These are phyloP conservation scores for Madoqua kirkii DNA, from an alignment of 2,113 vertebrate species.

Conservation along the genomic window DNA sequence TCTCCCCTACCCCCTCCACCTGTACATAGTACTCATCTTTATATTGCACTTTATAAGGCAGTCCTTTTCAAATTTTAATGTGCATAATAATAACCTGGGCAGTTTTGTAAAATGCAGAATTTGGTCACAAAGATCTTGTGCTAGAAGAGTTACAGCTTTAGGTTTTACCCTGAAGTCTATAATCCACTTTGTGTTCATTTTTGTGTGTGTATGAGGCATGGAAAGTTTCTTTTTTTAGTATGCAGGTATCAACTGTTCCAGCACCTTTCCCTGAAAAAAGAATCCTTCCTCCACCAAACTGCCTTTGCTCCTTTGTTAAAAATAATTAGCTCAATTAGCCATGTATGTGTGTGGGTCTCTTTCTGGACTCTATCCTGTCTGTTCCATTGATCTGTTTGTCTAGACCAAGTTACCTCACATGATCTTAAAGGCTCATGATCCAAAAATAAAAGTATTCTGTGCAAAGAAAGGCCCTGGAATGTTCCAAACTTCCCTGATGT, in stretches of 20 bases:
- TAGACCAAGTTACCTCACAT: not conserved
- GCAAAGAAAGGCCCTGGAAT: not conserved
- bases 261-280: not conserved
- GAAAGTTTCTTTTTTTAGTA: not conserved
- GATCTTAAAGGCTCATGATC: not conserved
- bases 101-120: not conserved
- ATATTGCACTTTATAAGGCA: not conserved
- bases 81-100: not conserved
- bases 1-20: not conserved
- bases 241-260: not conserved
- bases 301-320: not conserved
- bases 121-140: not conserved
- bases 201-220: not conserved
- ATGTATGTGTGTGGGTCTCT: not conserved
- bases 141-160: not conserved
- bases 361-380: not conserved
- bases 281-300: not conserved
- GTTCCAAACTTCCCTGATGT: not conserved
- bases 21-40: not conserved
- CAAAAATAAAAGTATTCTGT: not conserved
- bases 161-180: not conserved
- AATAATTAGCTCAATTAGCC: not conserved
- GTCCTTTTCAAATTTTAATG: not conserved
- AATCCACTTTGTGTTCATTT: not conserved
- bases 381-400: not conserved